A percentile compares a stretch with the other conserved stretches of the same genome.
These are phyloP conservation scores for Agrochola litura DNA, from an alignment of 2,888 invertebrate genomes.

Conservation along the genomic window DNA sequence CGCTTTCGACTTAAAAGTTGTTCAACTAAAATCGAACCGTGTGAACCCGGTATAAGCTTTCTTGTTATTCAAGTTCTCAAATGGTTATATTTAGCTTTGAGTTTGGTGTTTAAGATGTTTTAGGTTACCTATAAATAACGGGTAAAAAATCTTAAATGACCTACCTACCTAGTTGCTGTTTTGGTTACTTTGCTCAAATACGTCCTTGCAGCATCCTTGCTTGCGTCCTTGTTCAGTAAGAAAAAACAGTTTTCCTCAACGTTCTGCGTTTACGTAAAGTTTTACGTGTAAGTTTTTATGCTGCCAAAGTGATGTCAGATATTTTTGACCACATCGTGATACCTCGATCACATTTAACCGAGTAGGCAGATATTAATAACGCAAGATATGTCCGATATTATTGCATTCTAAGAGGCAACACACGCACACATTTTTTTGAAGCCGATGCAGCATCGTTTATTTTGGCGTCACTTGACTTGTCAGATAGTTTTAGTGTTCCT, in stretches of 20 bases:
- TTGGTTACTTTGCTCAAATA: not conserved
- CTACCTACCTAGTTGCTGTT: not conserved
- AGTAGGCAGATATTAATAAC: not conserved
- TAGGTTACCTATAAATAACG: not conserved
- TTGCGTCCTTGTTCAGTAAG: not conserved
- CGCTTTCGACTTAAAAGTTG: no score
- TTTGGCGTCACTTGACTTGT: no score
- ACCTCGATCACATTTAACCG: not conserved
- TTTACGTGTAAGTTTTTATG: not conserved
- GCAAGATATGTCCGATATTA: not conserved
- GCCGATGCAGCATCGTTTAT: no score
- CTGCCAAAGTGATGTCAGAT: not conserved
- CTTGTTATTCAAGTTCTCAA: not conserved
- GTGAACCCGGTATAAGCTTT: no score
- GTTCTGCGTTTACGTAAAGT: not conserved
- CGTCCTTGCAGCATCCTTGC: not conserved
- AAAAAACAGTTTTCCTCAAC: not conserved
- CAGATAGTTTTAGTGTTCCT: no score
- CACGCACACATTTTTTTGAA: no score
- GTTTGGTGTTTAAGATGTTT: not conserved
- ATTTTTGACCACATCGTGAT: not conserved
- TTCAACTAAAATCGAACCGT: no score
- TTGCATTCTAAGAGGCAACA: not conserved
- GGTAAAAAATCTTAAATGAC: not conserved
- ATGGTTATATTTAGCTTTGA: not conserved